Conservation (phyloP, 2,113 vertebrate species). For the Dromiciops gliroides region DNA sequence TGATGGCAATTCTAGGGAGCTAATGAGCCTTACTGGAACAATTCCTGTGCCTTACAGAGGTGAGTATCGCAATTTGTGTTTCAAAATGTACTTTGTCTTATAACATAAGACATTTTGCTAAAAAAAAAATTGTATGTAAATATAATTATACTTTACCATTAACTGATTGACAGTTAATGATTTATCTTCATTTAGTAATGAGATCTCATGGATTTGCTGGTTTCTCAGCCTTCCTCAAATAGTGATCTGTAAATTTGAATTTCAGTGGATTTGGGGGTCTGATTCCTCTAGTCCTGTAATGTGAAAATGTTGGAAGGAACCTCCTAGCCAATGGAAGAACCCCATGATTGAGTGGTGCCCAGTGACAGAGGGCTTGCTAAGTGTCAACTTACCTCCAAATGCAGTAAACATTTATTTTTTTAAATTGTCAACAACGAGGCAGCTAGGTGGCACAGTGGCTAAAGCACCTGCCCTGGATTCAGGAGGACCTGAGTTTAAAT, state of each 20-base stretch:
- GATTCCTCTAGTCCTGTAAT: slow-evolving; percentile 2
- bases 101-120: slow-evolving; percentile 22
- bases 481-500: too few species aligned
- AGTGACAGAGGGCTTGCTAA: neutral
- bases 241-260: neutral
- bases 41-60: slow-evolving; percentile 98
- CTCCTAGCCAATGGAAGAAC: neutral
- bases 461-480: too few species aligned
- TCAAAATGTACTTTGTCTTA: slow-evolving; percentile 17
- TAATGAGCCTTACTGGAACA: slow-evolving; percentile 97
- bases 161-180: slow-evolving; percentile 27
- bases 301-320: slow-evolving; percentile 15
- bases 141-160: slow-evolving; percentile 4
- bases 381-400: too few species aligned
- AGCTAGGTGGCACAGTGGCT: too few species aligned
- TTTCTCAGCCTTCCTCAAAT: neutral
- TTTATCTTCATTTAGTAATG: slow-evolving; percentile 40
- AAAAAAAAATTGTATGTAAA: slow-evolving; percentile 26
- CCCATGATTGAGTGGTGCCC: neutral
- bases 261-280: neutral
- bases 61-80: slow-evolving; percentile 72
- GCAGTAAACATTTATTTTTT: too few species aligned
- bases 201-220: slow-evolving; percentile 21
- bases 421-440: too few species aligned
- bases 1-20: slow-evolving; percentile 94